Evolutionary conservation across 2,888 invertebrate species (phyloP).

Genomic region (Tachina grossa): DNA sequence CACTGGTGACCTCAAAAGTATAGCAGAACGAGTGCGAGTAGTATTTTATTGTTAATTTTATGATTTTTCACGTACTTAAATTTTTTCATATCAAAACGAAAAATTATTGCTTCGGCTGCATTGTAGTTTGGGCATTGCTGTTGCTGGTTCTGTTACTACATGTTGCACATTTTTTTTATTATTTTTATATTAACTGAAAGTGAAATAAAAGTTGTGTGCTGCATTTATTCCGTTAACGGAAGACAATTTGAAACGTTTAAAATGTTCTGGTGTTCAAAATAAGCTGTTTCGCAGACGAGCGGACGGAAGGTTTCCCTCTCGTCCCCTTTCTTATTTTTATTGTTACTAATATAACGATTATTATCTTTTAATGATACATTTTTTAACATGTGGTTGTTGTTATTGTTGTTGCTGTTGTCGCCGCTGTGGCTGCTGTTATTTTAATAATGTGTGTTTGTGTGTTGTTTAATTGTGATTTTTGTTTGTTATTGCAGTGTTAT

Average conservation of each 20-base stretch:
- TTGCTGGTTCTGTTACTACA: constrained; percentile 41
- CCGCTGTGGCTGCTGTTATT: not conserved
- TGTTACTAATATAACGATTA: constrained; percentile 80
- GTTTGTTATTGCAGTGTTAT: constrained; percentile 24
- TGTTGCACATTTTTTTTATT: constrained; percentile 53
- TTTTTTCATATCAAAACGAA: constrained; percentile 34
- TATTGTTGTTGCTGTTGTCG: not conserved
- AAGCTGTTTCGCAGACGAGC: constrained; percentile 26
- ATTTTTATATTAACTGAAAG: constrained; percentile 18
- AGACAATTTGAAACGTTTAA: constrained; percentile 37
- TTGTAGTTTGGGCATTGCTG: constrained; percentile 2
- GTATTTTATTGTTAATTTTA: constrained; percentile 68
- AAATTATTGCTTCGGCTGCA: constrained; percentile 35
- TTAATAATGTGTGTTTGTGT: not conserved
- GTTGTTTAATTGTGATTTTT: not conserved
- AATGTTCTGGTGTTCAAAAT: constrained; percentile 10
- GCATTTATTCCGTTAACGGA: constrained; percentile 37
- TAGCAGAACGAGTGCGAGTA: constrained; percentile 37
- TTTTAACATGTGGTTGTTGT: constrained; percentile 38
- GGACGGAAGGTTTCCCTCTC: constrained; percentile 72
- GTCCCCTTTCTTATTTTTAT: constrained; percentile 63
- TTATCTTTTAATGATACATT: constrained; percentile 78
- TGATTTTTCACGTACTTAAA: constrained; percentile 63
- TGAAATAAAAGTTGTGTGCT: constrained; percentile 27
- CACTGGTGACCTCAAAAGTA: constrained; percentile 69